These are phyloP conservation scores for Sclerurus mexicanus DNA, from an alignment of 2,113 vertebrate genomes.

Conservation along the genomic window DNA sequence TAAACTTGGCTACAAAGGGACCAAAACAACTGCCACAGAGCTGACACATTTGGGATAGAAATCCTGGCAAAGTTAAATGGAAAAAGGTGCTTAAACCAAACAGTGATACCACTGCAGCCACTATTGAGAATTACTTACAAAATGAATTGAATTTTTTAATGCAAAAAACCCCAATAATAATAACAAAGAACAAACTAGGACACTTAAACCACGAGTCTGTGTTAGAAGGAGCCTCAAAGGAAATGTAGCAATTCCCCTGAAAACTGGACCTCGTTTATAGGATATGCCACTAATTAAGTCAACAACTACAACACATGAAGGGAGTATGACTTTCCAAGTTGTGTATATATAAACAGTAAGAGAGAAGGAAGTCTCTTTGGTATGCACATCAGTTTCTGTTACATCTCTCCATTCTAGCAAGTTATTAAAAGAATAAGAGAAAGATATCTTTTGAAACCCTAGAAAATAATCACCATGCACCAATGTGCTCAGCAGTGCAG, in stretches of 20 bases:
- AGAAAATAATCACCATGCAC: background rate
- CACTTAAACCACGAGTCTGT: background rate
- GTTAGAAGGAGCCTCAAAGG: background rate
- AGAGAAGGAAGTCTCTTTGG: background rate
- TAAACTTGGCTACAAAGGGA: background rate
- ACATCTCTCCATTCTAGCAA: background rate
- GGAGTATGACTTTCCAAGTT: background rate
- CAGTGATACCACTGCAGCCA: background rate
- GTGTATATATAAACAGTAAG: slow-evolving; percentile 14
- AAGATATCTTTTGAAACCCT: background rate
- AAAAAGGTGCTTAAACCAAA: background rate
- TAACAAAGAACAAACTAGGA: background rate
- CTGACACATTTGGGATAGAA: background rate
- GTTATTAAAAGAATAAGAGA: background rate
- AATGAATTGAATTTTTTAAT: background rate
- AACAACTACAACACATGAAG: background rate
- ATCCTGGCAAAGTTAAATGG: background rate
- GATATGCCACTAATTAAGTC: slow-evolving; percentile 42
- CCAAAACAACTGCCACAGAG: background rate
- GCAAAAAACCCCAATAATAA: background rate
- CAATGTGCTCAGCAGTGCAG: background rate
- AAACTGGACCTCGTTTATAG: background rate
- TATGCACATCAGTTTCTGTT: background rate
- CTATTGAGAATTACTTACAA: background rate
- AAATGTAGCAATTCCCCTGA: background rate